Evolutionary conservation across 2,113 vertebrate species (phyloP).

Genomic region (Eidolon helvum): DNA sequence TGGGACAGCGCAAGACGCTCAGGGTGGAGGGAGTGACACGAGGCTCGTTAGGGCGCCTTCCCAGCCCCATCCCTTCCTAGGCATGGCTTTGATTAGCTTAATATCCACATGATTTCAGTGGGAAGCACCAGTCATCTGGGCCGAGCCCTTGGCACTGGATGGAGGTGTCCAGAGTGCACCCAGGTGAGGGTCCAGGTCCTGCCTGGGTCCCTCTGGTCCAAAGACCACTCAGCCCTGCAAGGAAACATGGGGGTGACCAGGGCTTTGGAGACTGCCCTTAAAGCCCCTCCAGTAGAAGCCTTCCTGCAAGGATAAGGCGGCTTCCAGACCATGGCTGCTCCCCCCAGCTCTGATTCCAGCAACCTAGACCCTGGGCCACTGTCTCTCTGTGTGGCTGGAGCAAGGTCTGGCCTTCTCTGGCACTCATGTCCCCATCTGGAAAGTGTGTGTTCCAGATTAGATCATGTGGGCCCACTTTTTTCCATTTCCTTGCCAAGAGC

Average conservation of each 20-base stretch:
- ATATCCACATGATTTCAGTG: constrained; percentile 85
- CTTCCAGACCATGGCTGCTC: background rate
- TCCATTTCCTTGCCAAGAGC: background rate
- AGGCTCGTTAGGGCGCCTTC: constrained; percentile 84
- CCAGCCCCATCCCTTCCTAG: constrained; percentile 77
- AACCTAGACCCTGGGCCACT: background rate
- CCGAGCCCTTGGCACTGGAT: background rate
- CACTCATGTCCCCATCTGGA: background rate
- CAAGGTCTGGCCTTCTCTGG: background rate
- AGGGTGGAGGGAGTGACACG: constrained; percentile 87
- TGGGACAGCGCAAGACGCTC: constrained; percentile 87
- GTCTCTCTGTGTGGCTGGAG: background rate
- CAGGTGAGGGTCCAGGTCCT: background rate
- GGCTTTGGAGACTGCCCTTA: background rate
- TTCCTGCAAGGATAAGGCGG: background rate
- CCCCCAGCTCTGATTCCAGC: background rate
- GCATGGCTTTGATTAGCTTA: constrained; percentile 86
- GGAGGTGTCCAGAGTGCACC: background rate
- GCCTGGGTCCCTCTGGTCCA: background rate
- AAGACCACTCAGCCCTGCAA: background rate
- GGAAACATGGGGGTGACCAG: background rate
- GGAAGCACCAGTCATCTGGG: constrained; percentile 81
- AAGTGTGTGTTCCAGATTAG: background rate
- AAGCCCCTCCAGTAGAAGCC: background rate
- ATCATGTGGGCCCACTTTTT: background rate